These are phyloP conservation scores for Helicorthomorpha holstii DNA, from an alignment of 1,140 invertebrate genomes.

Conservation along the genomic window DNA sequence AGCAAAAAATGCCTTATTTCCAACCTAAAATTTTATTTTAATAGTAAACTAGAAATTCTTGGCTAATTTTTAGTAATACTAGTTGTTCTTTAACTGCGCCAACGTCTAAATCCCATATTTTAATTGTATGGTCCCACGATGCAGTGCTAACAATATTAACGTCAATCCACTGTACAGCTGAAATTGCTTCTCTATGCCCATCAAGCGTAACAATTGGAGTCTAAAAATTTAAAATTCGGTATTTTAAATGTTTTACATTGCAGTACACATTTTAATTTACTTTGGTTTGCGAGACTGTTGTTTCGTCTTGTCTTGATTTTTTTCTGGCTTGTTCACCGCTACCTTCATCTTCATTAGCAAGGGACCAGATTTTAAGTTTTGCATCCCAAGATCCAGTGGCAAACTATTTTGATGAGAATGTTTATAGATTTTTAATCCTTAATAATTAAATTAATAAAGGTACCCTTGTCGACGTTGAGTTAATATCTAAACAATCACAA, in stretches of 20 bases:
- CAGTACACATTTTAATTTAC: neutral
- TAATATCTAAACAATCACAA: conserved; percentile 64
- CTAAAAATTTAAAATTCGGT: conserved; percentile 29
- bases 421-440: neutral
- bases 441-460: conserved; percentile 2
- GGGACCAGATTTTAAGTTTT: conserved; percentile 38
- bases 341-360: conserved; percentile 13
- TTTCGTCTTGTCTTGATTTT: conserved; percentile 2
- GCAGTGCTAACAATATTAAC: conserved; percentile 53
- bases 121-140: conserved; percentile 90
- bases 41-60: neutral
- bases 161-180: conserved; percentile 64
- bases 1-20: conserved; percentile 82
- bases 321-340: neutral
- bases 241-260: conserved; percentile 5
- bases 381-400: conserved; percentile 86
- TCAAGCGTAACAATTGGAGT: conserved; percentile 70
- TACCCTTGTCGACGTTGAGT: conserved; percentile 35
- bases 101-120: conserved; percentile 81
- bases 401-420: conserved; percentile 33
- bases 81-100: conserved; percentile 64
- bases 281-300: conserved; percentile 2
- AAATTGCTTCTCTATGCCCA: conserved; percentile 82
- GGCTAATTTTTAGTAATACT: conserved; percentile 18
- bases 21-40: conserved; percentile 24